phyloP scores from a whole-genome alignment of 2,113 vertebrate genomes.

The Rostratula benghalensis region DNA sequence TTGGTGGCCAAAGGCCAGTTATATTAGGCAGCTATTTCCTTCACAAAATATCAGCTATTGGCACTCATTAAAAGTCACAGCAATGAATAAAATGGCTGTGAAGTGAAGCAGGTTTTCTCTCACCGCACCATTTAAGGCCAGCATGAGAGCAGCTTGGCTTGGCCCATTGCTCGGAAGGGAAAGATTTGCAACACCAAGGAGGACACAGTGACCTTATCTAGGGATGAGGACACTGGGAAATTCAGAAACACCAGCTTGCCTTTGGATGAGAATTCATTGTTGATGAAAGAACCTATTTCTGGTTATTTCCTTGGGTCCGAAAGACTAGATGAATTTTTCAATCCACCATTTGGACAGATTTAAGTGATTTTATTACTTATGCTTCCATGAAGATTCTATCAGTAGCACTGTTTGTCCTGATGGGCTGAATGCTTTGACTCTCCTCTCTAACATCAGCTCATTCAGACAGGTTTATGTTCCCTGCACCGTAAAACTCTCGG shows the following conservation, averaged over 20 bases:
- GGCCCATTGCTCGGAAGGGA: not conserved
- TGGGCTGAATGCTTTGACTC: conserved; percentile 12
- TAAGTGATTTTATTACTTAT: conserved; percentile 16
- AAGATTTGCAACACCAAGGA: not conserved
- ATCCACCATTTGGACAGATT: conserved; percentile 24
- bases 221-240: not conserved
- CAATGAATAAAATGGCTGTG: conserved; percentile 19
- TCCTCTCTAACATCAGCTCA: not conserved
- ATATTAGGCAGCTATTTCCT: conserved; percentile 10
- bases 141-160: not conserved
- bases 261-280: conserved; percentile 11
- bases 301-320: conserved; percentile 34
- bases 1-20: not conserved
- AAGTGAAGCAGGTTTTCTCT: not conserved
- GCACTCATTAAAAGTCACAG: not conserved
- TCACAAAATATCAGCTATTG: conserved; percentile 11
- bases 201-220: conserved; percentile 17
- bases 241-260: not conserved
- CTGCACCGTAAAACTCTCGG: not conserved
- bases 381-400: conserved; percentile 49
- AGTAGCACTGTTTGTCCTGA: not conserved
- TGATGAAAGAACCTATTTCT: conserved; percentile 34
- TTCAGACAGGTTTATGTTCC: conserved; percentile 37
- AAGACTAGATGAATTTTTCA: conserved; percentile 39
- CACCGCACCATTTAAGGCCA: not conserved